Evolutionary conservation across 2,888 invertebrate species (phyloP).

Genomic region (Cryptus armator): DNA sequence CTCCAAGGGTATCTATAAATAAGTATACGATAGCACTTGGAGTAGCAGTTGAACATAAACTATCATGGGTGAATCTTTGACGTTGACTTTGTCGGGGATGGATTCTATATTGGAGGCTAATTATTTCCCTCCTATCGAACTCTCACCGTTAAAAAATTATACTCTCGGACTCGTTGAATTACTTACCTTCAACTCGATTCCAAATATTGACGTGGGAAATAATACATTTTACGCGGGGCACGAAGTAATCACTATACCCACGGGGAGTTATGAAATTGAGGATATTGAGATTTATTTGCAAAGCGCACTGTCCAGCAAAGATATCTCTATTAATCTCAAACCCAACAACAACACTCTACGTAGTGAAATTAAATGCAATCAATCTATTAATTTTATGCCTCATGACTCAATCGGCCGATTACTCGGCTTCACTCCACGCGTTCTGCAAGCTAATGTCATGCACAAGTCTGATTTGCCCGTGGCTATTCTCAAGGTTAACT

Average conservation of each 20-base stretch:
- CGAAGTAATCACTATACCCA: constrained; percentile 34
- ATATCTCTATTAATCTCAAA: constrained; percentile 46
- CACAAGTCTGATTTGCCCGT: constrained; percentile 55
- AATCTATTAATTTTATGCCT: constrained; percentile 61
- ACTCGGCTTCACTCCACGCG: constrained; percentile 62
- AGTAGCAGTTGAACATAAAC: constrained; percentile 7
- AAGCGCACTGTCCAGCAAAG: constrained; percentile 8
- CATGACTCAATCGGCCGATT: constrained; percentile 61
- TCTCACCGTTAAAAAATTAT: constrained; percentile 64
- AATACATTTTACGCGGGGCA: constrained; percentile 63
- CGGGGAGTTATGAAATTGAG: constrained; percentile 62
- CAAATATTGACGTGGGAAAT: constrained; percentile 78
- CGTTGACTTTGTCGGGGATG: no score
- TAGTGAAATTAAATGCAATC: constrained; percentile 61
- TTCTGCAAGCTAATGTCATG: constrained; percentile 41
- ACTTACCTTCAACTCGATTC: constrained; percentile 73
- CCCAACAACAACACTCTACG: constrained; percentile 65
- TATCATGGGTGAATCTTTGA: constrained; percentile 16
- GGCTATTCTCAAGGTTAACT: constrained; percentile 70
- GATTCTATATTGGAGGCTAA: no score
- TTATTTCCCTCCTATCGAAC: no score
- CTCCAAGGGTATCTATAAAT: no score
- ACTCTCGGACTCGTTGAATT: constrained; percentile 76
- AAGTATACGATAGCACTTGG: no score
- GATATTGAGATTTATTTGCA: constrained; percentile 51